These are phyloP conservation scores for Dromiciops gliroides DNA, from an alignment of 2,113 vertebrate genomes.

Conservation along the genomic window DNA sequence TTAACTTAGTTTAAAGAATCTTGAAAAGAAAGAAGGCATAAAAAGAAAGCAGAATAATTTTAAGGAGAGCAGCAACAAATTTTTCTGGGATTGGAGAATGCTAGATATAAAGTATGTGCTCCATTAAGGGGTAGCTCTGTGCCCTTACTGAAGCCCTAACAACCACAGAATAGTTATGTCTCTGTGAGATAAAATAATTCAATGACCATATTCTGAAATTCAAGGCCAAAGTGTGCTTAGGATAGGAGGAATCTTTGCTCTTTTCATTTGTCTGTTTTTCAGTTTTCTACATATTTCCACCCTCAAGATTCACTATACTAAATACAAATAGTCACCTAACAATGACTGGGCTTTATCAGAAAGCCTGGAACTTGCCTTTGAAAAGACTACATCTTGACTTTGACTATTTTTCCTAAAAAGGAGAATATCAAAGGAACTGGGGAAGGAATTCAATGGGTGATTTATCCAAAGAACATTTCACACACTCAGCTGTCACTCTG, in stretches of 20 bases:
- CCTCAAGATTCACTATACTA: neutral
- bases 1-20: neutral
- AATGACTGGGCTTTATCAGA: slow-evolving; percentile 54
- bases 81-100: neutral
- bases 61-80: neutral
- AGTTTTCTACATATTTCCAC: slow-evolving; percentile 22
- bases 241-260: neutral
- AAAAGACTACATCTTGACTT: neutral
- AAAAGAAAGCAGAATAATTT: neutral
- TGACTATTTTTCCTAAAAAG: neutral
- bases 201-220: slow-evolving; percentile 22
- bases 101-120: neutral
- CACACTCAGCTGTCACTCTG: slow-evolving; percentile 49
- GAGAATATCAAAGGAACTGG: neutral
- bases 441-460: neutral
- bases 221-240: slow-evolving; percentile 1
- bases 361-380: neutral
- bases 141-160: neutral
- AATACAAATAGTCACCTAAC: slow-evolving; percentile 51
- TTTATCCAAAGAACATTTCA: neutral
- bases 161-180: slow-evolving; percentile 22
- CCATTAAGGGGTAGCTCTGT: neutral
- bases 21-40: neutral
- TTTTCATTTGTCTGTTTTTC: slow-evolving; percentile 51
- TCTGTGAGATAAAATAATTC: slow-evolving; percentile 41